Base-by-base conservation (phyloP, 2,113 vertebrate species). In the Saccopteryx bilineata region DNA sequence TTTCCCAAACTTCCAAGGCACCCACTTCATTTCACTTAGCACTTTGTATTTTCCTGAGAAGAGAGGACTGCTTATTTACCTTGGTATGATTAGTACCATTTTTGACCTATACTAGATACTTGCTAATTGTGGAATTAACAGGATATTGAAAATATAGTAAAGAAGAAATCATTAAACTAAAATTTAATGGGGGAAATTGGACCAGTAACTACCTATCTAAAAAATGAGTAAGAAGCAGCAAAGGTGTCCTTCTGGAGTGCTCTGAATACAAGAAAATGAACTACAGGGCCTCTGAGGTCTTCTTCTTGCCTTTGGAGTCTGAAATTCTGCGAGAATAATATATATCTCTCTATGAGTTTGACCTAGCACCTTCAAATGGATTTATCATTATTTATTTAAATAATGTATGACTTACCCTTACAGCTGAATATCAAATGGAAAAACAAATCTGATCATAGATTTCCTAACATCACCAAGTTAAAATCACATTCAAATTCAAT, bases 321-420 rank as follows among this genome's bases (percentile, higher is more conserved):
- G 19, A 97, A 97, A 89, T 98, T 98, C 96, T 96, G 69, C 96
- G 87, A 97, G 96, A 98, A 97, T 96, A 97, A 97, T 97, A 91
- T 65, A 96, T 97, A 79, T 66, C 81, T 39, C 90, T 39, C 90
- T 95, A 95, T 95, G 78, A 96, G 95, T 97, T 97, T 98, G 97
- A 96, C 96, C 93, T 96, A 92, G 48, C 31, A 17, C 78, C 96
- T 96, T 95, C 94, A 96, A 94, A 94, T 96, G 69, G 81, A 94
- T 98, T 97, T 97, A 92, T 65, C 94, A 93, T 97, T 96, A 95
- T 96, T 93, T 95, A 93, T 95, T 96, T 97, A 95, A 97, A 97
- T 97, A 94, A 97, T 98, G 39, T 82, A 97, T 96, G 92, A 80
- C 87, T 89, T 82, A 83, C 12, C 5, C 78, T 95, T 95, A 65